Conservation (phyloP, 1,140 invertebrate genomes). For the Saxidomus purpurata region DNA sequence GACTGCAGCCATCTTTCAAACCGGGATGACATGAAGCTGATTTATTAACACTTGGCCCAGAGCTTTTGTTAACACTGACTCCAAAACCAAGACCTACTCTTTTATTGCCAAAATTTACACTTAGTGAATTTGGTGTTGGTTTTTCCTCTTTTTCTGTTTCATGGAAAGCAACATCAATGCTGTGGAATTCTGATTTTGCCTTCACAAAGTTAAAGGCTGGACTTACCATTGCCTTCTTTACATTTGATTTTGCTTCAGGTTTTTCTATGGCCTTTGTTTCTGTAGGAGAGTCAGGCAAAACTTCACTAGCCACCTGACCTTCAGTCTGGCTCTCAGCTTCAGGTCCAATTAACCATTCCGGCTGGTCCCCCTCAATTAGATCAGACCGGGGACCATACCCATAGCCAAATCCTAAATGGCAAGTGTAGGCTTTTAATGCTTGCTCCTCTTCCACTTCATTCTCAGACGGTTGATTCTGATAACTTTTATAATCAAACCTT, state of each 20-base stretch:
- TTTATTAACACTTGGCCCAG: background rate
- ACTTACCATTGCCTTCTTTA: constrained; percentile 49
- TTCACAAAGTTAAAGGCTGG: constrained; percentile 60
- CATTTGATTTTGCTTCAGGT: background rate
- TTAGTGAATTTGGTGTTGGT: constrained; percentile 33
- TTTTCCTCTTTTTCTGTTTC: constrained; percentile 24
- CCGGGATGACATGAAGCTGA: background rate
- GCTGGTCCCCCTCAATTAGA: constrained; percentile 28
- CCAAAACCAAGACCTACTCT: constrained; percentile 52
- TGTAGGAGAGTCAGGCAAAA: background rate
- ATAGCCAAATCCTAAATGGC: constrained; percentile 42
- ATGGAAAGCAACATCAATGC: constrained; percentile 65
- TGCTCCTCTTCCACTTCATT: constrained; percentile 34
- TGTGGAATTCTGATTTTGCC: constrained; percentile 52
- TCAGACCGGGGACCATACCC: constrained; percentile 41
- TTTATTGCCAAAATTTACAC: constrained; percentile 55
- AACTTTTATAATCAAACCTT: constrained; percentile 35
- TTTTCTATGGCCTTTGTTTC: background rate
- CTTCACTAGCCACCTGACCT: background rate
- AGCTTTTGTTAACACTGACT: background rate
- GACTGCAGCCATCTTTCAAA: constrained; percentile 33
- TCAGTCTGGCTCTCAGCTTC: background rate
- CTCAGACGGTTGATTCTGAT: constrained; percentile 11
- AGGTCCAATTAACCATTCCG: background rate
- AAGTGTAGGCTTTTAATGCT: constrained; percentile 29